A percentile compares a stretch with the other conserved stretches of the same genome.
Evolutionary conservation across 1,140 invertebrate genomes (phyloP).

Genomic region (Bombus terrestris): DNA sequence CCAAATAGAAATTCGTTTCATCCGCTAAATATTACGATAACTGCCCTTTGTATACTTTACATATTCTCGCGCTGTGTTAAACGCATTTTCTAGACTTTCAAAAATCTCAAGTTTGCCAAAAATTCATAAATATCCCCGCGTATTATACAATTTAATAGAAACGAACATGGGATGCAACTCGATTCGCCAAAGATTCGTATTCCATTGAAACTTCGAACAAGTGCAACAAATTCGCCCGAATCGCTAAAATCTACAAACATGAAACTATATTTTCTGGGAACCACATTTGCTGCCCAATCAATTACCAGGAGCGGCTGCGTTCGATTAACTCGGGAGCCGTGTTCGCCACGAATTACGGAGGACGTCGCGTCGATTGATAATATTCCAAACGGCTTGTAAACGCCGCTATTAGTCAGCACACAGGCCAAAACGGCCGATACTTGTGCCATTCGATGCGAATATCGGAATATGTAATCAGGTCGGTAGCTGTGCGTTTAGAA

Average conservation of each 20-base stretch:
- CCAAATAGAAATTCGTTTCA: no score
- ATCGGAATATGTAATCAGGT: constrained; percentile 14
- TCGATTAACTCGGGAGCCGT: constrained; percentile 5
- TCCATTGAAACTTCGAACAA: neutral
- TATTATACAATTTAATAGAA: no score
- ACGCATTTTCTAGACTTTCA: no score
- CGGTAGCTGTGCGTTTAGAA: neutral
- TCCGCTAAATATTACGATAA: no score
- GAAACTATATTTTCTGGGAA: neutral
- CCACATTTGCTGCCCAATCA: neutral
- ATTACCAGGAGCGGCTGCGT: neutral
- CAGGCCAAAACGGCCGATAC: constrained; percentile 1
- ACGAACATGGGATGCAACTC: neutral
- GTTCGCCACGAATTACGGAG: constrained; percentile 11
- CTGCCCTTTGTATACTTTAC: no score
- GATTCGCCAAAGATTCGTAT: neutral
- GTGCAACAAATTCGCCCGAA: neutral
- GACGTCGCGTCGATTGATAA: constrained; percentile 19
- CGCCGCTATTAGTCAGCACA: constrained; percentile 5
- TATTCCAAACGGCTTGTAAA: constrained; percentile 13
- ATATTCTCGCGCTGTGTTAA: no score
- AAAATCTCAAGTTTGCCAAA: no score
- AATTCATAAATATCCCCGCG: no score
- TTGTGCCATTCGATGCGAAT: constrained; percentile 13
- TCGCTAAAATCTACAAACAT: neutral